Evolutionary conservation across 2,888 invertebrate genomes (phyloP), one percentile per base, ranked within the genome.

Genomic region (Mythimna albipuncta): DNA sequence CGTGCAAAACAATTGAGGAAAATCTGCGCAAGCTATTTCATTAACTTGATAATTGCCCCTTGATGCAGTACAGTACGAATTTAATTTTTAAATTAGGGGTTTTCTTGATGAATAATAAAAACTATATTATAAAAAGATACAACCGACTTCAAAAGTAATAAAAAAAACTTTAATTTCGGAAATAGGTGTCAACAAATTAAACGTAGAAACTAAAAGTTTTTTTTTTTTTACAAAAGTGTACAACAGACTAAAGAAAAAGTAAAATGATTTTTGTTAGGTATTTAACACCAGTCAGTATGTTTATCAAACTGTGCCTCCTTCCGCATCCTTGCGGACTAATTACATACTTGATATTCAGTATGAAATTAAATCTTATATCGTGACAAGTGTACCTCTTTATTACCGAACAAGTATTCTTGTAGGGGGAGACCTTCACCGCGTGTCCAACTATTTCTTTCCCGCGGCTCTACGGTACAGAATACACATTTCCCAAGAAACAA

Each of bases 401-500:
- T 35, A 21, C 1, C 13, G 50, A 13, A 6, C 19, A 52, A 52
- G 35, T 52, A 44, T 26, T 13, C 11, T n/a, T 35, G 11, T 57
- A 78, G 61, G 79, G 83, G 83, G 80, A 74, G 83, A 83, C 83
- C 80, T 67, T 61, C 11, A 50, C 38, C n/a, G 11, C 6, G 52
- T 61, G 19, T 54, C 19, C 26, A 44, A 10, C n/a, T 10, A 41
- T 55, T 32, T 11, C 52, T 54, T 52, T 52, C 7, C 47, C 21
- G 57, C 47, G 52, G 21, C 26, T 11, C n/a, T 47, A 47, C 26
- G n/a, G 7, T 26, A 59, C 26, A 55, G 32, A 50, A 59, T 38
- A 59, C 32, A 62, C 26, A 41, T 67, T 61, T 63, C 13, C 19
- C 44, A 50, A 67, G 26, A 57, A 57, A 57, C 44, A 52, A 64